Evolutionary conservation across 2,113 vertebrate genomes (phyloP).

Genomic region (Psophia crepitans): DNA sequence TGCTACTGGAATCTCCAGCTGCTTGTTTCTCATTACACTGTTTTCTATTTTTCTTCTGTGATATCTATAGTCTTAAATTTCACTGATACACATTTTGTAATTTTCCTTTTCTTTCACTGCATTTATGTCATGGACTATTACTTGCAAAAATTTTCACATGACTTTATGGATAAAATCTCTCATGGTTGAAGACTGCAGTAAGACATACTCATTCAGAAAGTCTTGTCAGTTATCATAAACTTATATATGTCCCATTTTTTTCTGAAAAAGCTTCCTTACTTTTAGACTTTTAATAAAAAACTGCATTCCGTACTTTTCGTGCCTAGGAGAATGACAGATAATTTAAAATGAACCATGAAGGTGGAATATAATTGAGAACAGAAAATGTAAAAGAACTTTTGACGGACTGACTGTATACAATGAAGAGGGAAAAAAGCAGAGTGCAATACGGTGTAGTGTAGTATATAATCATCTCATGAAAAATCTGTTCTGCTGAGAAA

Average conservation of each 20-base stretch:
- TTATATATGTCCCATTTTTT: background rate
- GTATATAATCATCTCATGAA: background rate
- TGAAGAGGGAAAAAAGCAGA: background rate
- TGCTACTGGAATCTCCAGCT: background rate
- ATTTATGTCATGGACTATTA: background rate
- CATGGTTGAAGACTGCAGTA: background rate
- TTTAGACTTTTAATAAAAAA: background rate
- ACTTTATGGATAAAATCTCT: background rate
- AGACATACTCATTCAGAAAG: background rate
- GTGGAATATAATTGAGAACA: background rate
- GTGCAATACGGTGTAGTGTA: background rate
- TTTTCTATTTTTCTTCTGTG: background rate
- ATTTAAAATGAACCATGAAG: background rate
- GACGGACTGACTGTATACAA: background rate
- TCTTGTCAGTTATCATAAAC: background rate
- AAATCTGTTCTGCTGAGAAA: background rate
- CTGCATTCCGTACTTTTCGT: background rate
- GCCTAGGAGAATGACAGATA: background rate
- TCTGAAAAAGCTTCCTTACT: background rate
- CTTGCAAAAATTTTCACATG: background rate
- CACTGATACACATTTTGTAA: background rate
- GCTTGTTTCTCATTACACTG: background rate
- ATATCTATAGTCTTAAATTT: background rate
- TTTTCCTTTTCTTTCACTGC: background rate
- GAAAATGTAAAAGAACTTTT: background rate